These are phyloP conservation scores for Lithosia quadra DNA, from an alignment of 2,888 invertebrate genomes.

Conservation along the genomic window DNA sequence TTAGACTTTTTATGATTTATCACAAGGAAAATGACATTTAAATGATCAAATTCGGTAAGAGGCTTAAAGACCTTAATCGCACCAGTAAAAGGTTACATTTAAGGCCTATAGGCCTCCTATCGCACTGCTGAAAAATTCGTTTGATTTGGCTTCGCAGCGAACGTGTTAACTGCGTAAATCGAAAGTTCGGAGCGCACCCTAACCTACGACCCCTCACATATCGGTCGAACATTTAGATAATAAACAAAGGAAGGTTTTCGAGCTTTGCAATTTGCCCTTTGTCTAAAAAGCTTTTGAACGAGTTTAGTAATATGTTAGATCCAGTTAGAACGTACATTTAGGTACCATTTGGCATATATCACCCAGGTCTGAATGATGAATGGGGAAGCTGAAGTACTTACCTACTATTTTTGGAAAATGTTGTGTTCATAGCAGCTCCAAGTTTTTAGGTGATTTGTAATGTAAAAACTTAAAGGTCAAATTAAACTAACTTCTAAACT, in stretches of 20 bases:
- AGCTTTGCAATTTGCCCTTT: conserved; percentile 46
- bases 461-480: too few relatives aligned
- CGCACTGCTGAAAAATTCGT: too few relatives aligned
- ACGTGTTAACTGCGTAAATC: conserved; percentile 49
- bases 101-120: too few relatives aligned
- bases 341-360: conserved; percentile 15
- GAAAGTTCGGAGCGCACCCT: conserved; percentile 48
- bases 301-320: conserved; percentile 38
- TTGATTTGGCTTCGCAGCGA: too few relatives aligned
- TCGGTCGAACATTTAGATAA: conserved; percentile 50
- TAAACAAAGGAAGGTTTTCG: conserved; percentile 45
- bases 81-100: too few relatives aligned
- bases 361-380: neutral
- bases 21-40: too few relatives aligned
- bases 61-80: too few relatives aligned
- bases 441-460: too few relatives aligned
- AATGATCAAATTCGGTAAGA: too few relatives aligned
- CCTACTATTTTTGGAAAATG: neutral
- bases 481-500: too few relatives aligned
- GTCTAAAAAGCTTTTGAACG: conserved; percentile 48
- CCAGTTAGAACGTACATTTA: conserved; percentile 28
- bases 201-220: conserved; percentile 49
- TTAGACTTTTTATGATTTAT: too few relatives aligned
- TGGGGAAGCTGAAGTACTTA: neutral
- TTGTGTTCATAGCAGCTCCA: neutral